phyloP scores from a whole-genome alignment of 1,140 invertebrate genomes.

The Cotesia vestalis region DNA sequence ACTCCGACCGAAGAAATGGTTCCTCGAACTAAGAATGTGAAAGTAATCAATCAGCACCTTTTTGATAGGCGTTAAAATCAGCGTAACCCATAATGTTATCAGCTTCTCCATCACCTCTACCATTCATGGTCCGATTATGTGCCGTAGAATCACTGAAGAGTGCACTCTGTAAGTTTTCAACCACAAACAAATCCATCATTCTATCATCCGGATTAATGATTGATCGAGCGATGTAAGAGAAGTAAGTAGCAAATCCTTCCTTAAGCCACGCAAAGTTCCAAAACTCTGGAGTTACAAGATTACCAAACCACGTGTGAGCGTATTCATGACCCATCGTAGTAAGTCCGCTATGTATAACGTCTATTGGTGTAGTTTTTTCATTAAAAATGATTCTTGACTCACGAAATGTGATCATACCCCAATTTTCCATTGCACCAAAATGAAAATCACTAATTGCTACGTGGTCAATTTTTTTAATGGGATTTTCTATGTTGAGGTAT shows the following conservation, averaged over 20 bases:
- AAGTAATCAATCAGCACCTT: slow-evolving; percentile 56
- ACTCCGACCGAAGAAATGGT: no score
- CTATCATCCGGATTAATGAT: slow-evolving; percentile 72
- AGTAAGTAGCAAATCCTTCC: slow-evolving; percentile 83
- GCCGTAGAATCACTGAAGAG: slow-evolving; percentile 71
- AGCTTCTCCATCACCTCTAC: slow-evolving; percentile 74
- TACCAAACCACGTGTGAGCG: slow-evolving; percentile 85
- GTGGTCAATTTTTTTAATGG: slow-evolving; percentile 72
- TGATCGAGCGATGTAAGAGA: slow-evolving; percentile 72
- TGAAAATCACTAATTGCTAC: slow-evolving; percentile 80
- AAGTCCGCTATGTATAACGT: slow-evolving; percentile 71
- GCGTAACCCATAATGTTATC: slow-evolving; percentile 78
- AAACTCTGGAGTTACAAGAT: slow-evolving; percentile 78
- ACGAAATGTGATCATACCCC: slow-evolving; percentile 69
- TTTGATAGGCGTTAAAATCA: slow-evolving; percentile 82
- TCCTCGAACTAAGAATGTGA: background rate
- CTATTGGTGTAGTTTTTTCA: slow-evolving; percentile 66
- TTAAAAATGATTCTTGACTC: slow-evolving; percentile 79
- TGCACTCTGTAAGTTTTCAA: slow-evolving; percentile 71
- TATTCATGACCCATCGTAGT: slow-evolving; percentile 81
- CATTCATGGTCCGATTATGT: slow-evolving; percentile 79
- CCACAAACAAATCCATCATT: slow-evolving; percentile 83
- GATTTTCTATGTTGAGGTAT: slow-evolving; percentile 41
- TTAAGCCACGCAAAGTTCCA: slow-evolving; percentile 86
- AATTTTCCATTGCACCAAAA: slow-evolving; percentile 83